Base-by-base conservation (phyloP, 2,888 invertebrate genomes). In the Torymus auratus region DNA sequence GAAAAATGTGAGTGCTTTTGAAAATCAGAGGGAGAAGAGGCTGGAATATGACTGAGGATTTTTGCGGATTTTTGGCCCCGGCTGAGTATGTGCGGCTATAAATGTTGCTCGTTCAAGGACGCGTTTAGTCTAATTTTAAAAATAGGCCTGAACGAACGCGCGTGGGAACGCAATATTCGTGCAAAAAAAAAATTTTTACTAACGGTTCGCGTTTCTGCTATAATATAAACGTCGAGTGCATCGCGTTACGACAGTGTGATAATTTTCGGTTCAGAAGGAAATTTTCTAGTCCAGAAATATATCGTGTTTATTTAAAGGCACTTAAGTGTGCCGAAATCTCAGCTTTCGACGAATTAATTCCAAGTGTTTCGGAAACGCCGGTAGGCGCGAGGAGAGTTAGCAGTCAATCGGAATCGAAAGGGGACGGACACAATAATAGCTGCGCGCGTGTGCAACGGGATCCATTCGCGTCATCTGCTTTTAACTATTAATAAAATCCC, bases 401-500 rank as follows among this genome's bases (percentile, higher is more conserved):
- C 60, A 62, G 55, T 78, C 61, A 73, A 73, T 78, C 61, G 53
- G 41, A 64, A 74, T 68, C 68, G 65, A 74, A 70, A 73, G 77
- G 58, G 74, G 56, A 68, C 77, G 67, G 68, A 77, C 84, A 83
- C 84, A 88, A 88, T 87, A 88, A 88, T 87, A 86, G 86, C 85
- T 79, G 7, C 7, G 41, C 28, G 3, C 41, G 41, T 10, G 84
- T 85, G 86, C 85, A 86, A 84, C 84, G 83, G 84, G 80, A 83
- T 20, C 20, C 82, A 83, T 83, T 85, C 85, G 84, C 86, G 86
- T 85, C 87, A 86, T 85, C 85, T 84, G 85, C 85, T 85, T 41
- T 79, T 83, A 53, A 82, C 87, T 88, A 88, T 89, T 89, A 87
- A 89, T 89, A 88, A 85, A 83, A 84, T 82, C 79, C 20, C 83